Conservation (phyloP, 64 coral and sea anemone genomes). For the Astreopora myriophthalma region DNA sequence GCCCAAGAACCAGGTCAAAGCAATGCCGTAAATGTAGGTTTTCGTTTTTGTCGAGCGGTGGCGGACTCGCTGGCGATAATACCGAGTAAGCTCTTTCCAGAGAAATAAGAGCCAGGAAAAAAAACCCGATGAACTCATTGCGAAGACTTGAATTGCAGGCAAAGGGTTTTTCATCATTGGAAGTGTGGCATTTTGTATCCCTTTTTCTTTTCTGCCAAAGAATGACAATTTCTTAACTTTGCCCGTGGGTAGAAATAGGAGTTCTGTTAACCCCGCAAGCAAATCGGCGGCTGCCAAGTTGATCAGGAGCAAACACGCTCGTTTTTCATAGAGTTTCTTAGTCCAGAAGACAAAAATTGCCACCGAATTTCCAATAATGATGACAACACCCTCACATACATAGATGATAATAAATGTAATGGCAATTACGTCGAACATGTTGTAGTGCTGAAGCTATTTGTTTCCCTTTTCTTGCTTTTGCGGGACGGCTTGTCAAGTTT, state of each 20-base stretch:
- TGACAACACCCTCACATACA: background rate
- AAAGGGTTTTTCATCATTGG: background rate
- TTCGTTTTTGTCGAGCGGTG: background rate
- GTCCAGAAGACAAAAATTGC: constrained; percentile 15
- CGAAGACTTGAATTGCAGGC: background rate
- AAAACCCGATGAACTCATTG: background rate
- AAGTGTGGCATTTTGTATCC: background rate
- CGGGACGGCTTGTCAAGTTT: background rate
- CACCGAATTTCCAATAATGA: background rate
- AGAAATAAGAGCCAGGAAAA: constrained; percentile 3
- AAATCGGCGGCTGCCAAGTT: background rate
- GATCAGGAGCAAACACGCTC: background rate
- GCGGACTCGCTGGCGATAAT: background rate
- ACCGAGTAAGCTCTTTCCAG: background rate
- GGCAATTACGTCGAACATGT: too few relatives aligned
- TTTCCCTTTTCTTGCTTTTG: too few relatives aligned
- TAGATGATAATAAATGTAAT: background rate
- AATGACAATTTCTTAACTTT: background rate
- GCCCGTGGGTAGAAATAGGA: background rate
- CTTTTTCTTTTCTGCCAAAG: too few relatives aligned
- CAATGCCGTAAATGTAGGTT: background rate
- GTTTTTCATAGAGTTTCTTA: background rate
- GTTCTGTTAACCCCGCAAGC: background rate
- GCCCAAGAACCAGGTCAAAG: background rate
- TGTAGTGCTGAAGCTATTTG: too few relatives aligned